Evolutionary conservation across 2,888 invertebrate genomes (phyloP).

Genomic region (Callyntrura guangdongensis): DNA sequence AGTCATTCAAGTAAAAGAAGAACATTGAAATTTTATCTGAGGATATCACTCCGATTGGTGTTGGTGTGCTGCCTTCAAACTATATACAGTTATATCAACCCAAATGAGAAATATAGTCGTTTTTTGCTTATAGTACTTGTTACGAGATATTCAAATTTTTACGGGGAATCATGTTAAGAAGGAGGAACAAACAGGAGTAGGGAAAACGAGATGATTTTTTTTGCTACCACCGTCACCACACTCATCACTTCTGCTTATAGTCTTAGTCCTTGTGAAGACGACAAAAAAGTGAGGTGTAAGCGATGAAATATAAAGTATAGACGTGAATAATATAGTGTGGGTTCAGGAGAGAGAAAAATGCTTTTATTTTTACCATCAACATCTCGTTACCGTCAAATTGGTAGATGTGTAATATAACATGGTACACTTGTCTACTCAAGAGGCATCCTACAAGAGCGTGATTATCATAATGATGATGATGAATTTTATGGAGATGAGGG

Average conservation of each 20-base stretch:
- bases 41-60: no score
- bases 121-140: no score
- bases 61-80: no score
- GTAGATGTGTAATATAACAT: neutral
- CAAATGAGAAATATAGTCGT: no score
- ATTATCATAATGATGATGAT: slow-evolving; percentile 45
- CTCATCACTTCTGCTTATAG: no score
- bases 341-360: neutral
- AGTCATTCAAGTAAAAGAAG: neutral
- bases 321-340: neutral
- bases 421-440: slow-evolving; percentile 26
- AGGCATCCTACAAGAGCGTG: slow-evolving; percentile 16
- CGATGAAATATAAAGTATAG: neutral
- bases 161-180: no score
- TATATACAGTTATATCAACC: no score
- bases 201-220: no score
- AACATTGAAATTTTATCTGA: neutral
- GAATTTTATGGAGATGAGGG: slow-evolving; percentile 14
- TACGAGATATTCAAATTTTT: no score
- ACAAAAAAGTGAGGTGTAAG: neutral
- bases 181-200: no score
- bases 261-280: neutral
- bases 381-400: neutral
- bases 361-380: slow-evolving; percentile 18
- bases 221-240: no score